Evolutionary conservation across 2,113 vertebrate species (phyloP).

Genomic region (Capricornis sumatraensis): DNA sequence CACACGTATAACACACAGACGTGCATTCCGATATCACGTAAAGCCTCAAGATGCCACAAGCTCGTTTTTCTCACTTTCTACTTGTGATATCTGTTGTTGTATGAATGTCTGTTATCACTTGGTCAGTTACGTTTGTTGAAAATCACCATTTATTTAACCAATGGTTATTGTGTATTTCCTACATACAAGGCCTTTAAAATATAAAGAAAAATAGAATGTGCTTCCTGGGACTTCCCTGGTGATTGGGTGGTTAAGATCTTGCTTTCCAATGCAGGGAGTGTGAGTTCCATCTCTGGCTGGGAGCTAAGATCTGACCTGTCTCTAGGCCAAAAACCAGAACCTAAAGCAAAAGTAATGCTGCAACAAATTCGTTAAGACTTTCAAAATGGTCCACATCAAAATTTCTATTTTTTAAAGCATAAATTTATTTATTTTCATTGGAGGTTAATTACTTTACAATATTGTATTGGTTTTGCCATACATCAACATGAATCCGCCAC

Average conservation of each 20-base stretch:
- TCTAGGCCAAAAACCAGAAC: not conserved
- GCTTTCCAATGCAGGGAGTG: not conserved
- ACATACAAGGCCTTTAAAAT: not conserved
- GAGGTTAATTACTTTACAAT: no score
- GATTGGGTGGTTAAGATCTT: not conserved
- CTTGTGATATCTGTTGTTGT: not conserved
- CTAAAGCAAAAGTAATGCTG: not conserved
- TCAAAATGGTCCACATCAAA: not conserved
- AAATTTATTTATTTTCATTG: no score
- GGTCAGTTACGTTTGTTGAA: not conserved
- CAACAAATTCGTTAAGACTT: not conserved
- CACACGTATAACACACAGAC: rapidly evolving
- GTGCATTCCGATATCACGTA: rapidly evolving
- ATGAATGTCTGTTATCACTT: not conserved
- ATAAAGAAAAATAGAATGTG: not conserved
- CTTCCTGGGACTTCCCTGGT: not conserved
- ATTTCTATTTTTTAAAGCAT: not conserved
- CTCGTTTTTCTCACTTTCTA: not conserved
- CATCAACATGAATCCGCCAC: no score
- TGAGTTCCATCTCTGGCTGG: rapidly evolving
- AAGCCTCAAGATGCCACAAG: not conserved
- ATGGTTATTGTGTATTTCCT: not conserved
- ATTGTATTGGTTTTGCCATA: no score
- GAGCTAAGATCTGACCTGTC: not conserved
- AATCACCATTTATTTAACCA: not conserved